A percentile compares a stretch with the other conserved stretches of the same genome.
These are phyloP conservation scores for Perca flavescens DNA, from an alignment of 2,113 vertebrate genomes.

Conservation along the genomic window DNA sequence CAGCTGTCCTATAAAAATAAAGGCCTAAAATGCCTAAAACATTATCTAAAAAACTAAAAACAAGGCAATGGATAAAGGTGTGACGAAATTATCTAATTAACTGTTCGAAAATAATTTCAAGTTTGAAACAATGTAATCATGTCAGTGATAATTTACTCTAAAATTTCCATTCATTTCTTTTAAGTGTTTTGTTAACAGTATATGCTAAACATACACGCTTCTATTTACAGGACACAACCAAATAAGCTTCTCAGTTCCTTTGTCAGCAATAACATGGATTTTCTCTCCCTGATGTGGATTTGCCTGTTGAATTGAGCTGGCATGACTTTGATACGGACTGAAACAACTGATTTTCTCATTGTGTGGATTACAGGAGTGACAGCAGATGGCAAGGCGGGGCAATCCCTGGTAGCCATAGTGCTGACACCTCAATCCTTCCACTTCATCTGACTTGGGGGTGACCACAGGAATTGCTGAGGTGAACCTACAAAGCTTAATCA, in stretches of 20 bases:
- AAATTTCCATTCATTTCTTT: not conserved
- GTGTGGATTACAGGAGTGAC: constrained; percentile 75
- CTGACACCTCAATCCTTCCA: constrained; percentile 71
- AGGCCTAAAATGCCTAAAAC: too few relatives aligned
- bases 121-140: not conserved
- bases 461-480: constrained; percentile 34
- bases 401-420: constrained; percentile 71
- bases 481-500: constrained; percentile 46
- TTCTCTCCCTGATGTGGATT: constrained; percentile 64
- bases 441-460: constrained; percentile 47
- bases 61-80: not conserved
- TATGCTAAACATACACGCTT: not conserved
- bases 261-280: constrained; percentile 7
- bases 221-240: not conserved
- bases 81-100: not conserved
- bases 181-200: not conserved
- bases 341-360: constrained; percentile 79
- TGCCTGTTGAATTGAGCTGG: constrained; percentile 69
- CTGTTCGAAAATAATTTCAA: not conserved
- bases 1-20: too few relatives aligned
- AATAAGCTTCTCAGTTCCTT: constrained; percentile 29
- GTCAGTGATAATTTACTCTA: not conserved
- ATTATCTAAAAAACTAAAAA: not conserved
- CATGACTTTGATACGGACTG: constrained; percentile 71
- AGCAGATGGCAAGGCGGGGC: constrained; percentile 81